Evolutionary conservation across 2,888 invertebrate genomes (phyloP), one percentile per base, ranked within the genome.

Genomic region (Aquatica leii): DNA sequence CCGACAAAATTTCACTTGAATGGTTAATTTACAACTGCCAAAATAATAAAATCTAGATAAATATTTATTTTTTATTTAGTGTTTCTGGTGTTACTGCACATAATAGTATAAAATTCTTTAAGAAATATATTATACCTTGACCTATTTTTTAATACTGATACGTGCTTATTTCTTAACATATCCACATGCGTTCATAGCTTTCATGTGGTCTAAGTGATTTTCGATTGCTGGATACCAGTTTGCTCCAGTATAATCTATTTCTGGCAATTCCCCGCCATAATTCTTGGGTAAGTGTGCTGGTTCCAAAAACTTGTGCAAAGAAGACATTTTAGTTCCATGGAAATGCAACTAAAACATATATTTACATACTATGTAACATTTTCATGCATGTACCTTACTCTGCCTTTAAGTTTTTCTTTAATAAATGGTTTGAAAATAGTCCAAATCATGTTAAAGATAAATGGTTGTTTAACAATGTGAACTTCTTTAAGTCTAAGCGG

Each of bases 381-480:
- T 15, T 52, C 15, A 14, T n/a, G 8, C 2, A 8, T 12, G 11
- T 1, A n/a, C 21, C 89, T 86, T 79, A 92, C 92, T 81, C 92
- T 88, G 69, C 83, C 88, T 80, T 88, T 89, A n/a, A 94, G 85
- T 79, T 94, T 94, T 72, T 92, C 90, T 70, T 86, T 86, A 72
- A 94, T 88, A 77, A 94, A 90, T 5, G 93, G 93, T 81, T 93
- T 93, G 84, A 94, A 94, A 79, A 94, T 87, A 52, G 86, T 83
- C 93, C 93, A 94, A 1, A 94, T 92, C 81, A 92, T 86, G 77
- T 90, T 93, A 83, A 94, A 94, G 66, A 94, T 82, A 82, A 90
- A 90, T 0, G 94, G 93, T 75, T 94, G 90, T 76, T 93, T 93
- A 2, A 94, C 92, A 77, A 94, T 90, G 81, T 94, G 94, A 9